Percentiles rank a stretch among this genome's conserved stretches.
Evolutionary conservation across 1,140 invertebrate genomes (phyloP).

Genomic region (Bombus consobrinus): DNA sequence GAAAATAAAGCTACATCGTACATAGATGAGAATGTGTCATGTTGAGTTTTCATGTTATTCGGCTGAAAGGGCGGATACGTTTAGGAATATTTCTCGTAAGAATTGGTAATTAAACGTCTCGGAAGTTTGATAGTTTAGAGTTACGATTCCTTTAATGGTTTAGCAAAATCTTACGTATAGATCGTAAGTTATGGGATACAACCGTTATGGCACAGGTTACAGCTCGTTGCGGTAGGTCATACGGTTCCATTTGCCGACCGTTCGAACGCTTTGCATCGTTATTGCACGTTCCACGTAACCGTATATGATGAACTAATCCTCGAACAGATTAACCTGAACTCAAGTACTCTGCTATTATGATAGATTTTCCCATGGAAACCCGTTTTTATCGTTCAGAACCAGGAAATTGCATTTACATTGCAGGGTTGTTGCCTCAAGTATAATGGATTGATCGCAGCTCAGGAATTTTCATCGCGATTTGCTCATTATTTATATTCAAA

Average conservation of each 20-base stretch:
- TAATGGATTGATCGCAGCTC: background rate
- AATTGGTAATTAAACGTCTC: constrained; percentile 14
- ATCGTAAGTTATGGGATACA: constrained; percentile 37
- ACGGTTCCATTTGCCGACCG: constrained; percentile 12
- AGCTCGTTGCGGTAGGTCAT: constrained; percentile 54
- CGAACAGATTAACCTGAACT: background rate
- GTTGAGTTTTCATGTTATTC: background rate
- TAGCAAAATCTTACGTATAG: constrained; percentile 18
- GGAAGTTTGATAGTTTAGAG: background rate
- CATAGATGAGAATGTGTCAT: background rate
- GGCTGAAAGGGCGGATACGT: background rate
- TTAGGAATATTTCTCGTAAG: background rate
- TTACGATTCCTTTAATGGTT: constrained; percentile 46
- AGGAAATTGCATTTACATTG: background rate
- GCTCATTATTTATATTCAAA: background rate
- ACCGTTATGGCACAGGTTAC: constrained; percentile 38
- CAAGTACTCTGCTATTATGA: background rate
- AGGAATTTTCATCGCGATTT: background rate
- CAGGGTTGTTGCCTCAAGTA: background rate
- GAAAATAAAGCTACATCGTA: too few species aligned
- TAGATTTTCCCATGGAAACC: background rate
- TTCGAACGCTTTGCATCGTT: constrained; percentile 49
- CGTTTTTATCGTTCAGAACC: background rate
- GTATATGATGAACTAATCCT: constrained; percentile 19
- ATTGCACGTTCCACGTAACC: constrained; percentile 27